phyloP scores from a whole-genome alignment of 2,888 invertebrate genomes.

The Chrysolina oricalcia region DNA sequence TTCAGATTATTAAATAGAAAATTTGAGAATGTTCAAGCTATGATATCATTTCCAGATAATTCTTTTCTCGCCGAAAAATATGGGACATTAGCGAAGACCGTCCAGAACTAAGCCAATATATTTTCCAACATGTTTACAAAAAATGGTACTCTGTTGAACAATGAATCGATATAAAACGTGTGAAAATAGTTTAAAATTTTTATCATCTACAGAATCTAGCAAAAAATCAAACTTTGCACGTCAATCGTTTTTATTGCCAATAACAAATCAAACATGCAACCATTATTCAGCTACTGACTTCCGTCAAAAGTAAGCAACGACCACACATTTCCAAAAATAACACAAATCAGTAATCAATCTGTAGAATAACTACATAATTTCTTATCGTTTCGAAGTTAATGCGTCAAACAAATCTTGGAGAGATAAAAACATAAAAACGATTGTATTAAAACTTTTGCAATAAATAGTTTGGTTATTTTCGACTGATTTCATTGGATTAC shows the following conservation, averaged over 20 bases:
- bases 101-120: too few relatives aligned
- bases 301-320: neutral
- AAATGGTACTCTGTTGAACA: too few relatives aligned
- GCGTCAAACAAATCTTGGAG: neutral
- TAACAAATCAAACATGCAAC: too few relatives aligned
- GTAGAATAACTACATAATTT: conserved; percentile 2
- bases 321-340: neutral
- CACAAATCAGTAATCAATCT: neutral
- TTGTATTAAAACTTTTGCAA: neutral
- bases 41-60: too few relatives aligned
- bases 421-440: neutral
- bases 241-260: neutral
- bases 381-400: conserved; percentile 3
- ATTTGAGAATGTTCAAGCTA: too few relatives aligned
- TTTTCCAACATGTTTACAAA: too few relatives aligned
- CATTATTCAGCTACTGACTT: neutral
- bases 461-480: neutral
- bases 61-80: too few relatives aligned
- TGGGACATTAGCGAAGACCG: too few relatives aligned
- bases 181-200: too few relatives aligned
- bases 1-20: too few relatives aligned
- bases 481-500: neutral
- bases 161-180: too few relatives aligned
- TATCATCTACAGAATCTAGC: neutral
- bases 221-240: neutral